Evolutionary conservation across 1,140 invertebrate genomes (phyloP).

Genomic region (Phthorimaea operculella): DNA sequence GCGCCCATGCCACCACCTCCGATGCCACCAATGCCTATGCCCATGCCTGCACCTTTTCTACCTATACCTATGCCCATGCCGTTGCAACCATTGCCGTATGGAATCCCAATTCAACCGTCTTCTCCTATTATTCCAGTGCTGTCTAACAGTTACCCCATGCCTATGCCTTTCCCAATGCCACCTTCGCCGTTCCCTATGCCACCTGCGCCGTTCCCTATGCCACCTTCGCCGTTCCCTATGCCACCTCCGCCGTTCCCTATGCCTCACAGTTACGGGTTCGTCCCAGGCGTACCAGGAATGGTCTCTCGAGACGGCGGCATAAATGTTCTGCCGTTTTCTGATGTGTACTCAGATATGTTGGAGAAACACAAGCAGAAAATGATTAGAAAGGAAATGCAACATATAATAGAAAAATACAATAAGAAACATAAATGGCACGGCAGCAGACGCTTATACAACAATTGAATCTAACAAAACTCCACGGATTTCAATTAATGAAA

Average conservation of each 20-base stretch:
- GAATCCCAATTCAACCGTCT: conserved; percentile 19
- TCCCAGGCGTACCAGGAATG: conserved; percentile 46
- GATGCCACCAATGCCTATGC: conserved; percentile 6
- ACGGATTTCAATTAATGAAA: too few species aligned
- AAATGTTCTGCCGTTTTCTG: conserved; percentile 55
- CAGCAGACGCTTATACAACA: too few species aligned
- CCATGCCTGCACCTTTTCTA: conserved; percentile 1
- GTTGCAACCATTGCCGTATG: conserved; percentile 20
- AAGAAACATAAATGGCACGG: neutral
- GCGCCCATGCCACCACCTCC: conserved; percentile 8
- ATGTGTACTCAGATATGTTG: conserved; percentile 45
- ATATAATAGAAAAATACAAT: conserved; percentile 31
- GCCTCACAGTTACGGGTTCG: conserved; percentile 24
- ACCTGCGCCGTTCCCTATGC: neutral
- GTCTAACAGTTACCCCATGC: neutral
- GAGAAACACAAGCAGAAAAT: conserved; percentile 48
- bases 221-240: neutral
- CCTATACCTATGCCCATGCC: conserved; percentile 6
- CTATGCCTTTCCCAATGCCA: neutral
- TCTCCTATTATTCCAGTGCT: conserved; percentile 19
- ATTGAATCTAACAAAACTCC: too few species aligned
- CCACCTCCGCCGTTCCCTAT: neutral
- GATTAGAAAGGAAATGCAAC: conserved; percentile 32
- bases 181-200: conserved; percentile 4
- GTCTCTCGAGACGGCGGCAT: conserved; percentile 45